These are phyloP conservation scores for Lysiphlebus fabarum DNA, from an alignment of 1,140 invertebrate genomes.

Conservation along the genomic window DNA sequence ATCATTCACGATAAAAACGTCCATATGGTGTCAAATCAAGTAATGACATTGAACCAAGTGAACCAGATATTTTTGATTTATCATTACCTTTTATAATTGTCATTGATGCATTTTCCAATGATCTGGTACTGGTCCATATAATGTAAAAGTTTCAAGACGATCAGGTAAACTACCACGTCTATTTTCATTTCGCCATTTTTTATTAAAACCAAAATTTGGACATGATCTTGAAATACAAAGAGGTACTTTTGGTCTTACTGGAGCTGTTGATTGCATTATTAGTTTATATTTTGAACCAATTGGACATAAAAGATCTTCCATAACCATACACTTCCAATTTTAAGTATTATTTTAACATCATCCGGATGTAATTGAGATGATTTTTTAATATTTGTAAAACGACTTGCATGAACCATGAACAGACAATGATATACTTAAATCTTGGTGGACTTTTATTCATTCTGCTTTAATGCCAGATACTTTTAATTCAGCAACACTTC, in stretches of 20 bases:
- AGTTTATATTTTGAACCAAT: constrained; percentile 73
- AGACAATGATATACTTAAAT: constrained; percentile 75
- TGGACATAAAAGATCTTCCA: constrained; percentile 83
- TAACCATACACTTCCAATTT: constrained; percentile 38
- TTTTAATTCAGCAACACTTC: constrained; percentile 86
- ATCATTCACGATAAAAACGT: constrained; percentile 76
- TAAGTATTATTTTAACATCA: too few species aligned
- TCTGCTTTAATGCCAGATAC: constrained; percentile 80
- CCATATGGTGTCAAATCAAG: constrained; percentile 79
- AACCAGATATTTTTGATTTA: constrained; percentile 56
- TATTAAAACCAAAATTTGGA: constrained; percentile 63
- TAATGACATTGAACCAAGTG: constrained; percentile 76
- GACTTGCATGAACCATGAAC: constrained; percentile 67
- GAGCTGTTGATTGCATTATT: constrained; percentile 73
- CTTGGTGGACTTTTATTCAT: constrained; percentile 67
- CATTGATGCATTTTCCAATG: constrained; percentile 58
- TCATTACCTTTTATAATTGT: constrained; percentile 49
- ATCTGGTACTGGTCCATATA: constrained; percentile 47
- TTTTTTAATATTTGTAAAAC: too few species aligned
- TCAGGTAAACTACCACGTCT: constrained; percentile 64
- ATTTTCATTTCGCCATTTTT: constrained; percentile 32
- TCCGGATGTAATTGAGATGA: too few species aligned
- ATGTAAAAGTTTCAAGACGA: constrained; percentile 61
- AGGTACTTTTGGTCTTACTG: constrained; percentile 46
- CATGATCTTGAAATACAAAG: constrained; percentile 76